Evolutionary conservation across 2,113 vertebrate species (phyloP).

Genomic region (Syngnathus floridae): DNA sequence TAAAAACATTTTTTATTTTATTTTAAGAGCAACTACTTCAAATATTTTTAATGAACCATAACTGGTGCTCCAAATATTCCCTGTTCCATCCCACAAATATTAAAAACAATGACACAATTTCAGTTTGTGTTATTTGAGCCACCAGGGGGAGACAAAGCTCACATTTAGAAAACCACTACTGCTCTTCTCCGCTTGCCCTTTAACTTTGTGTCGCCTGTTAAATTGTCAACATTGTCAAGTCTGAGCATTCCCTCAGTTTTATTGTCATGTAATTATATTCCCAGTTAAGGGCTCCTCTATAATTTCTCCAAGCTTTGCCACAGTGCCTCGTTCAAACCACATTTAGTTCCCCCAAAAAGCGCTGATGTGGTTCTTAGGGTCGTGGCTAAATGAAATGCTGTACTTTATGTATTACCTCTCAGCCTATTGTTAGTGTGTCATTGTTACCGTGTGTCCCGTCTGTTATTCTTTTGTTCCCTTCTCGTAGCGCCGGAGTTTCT

Average conservation of each 20-base stretch:
- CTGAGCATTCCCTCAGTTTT: background rate
- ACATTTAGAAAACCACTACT: background rate
- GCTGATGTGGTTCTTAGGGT: constrained; percentile 19
- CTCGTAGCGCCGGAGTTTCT: constrained; percentile 19
- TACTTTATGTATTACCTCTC: constrained; percentile 11
- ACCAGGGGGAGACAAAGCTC: constrained; percentile 48
- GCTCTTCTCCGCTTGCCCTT: background rate
- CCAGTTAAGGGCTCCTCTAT: constrained; percentile 29
- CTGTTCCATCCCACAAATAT: constrained; percentile 12
- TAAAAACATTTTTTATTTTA: background rate
- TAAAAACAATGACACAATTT: background rate
- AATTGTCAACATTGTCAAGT: background rate
- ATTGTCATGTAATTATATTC: constrained; percentile 14
- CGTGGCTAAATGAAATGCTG: constrained; percentile 8
- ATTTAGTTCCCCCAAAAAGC: constrained; percentile 13
- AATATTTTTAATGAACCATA: background rate
- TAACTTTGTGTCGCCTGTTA: background rate
- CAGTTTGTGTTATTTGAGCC: constrained; percentile 7
- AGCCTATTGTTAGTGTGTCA: constrained; percentile 20
- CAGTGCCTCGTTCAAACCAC: constrained; percentile 23
- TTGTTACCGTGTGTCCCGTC: constrained; percentile 33
- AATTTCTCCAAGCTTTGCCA: constrained; percentile 13
- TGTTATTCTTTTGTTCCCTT: constrained; percentile 27
- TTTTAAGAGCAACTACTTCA: background rate
- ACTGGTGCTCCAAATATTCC: constrained; percentile 16